A percentile compares a stretch with the other conserved stretches of the same genome.
These are phyloP conservation scores for Scaptomyza hsui DNA, from an alignment of 1,140 invertebrate genomes.

Conservation along the genomic window DNA sequence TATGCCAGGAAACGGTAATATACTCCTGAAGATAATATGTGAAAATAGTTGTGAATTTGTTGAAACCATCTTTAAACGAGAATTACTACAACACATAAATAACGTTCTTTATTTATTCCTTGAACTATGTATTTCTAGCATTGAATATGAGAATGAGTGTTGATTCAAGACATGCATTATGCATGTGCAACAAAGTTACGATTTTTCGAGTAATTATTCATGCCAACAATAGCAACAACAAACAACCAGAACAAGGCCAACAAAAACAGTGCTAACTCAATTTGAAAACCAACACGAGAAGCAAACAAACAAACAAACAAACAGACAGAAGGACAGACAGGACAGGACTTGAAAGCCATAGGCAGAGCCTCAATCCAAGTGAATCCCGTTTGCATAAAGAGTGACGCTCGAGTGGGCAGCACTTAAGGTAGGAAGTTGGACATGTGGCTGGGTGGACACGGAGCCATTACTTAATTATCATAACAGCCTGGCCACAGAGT, in stretches of 20 bases:
- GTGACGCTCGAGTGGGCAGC: conserved; percentile 71
- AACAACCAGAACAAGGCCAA: background rate
- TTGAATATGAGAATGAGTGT: conserved; percentile 5
- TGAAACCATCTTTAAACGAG: no score
- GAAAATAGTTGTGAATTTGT: no score
- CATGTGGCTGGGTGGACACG: conserved; percentile 26
- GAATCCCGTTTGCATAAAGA: conserved; percentile 57
- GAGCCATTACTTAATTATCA: conserved; percentile 79
- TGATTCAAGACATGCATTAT: conserved; percentile 26
- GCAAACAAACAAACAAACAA: conserved; percentile 24
- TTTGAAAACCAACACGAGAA: conserved; percentile 40
- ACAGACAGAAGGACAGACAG: conserved; percentile 18
- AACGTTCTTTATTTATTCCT: conserved; percentile 7
- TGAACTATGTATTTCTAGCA: background rate
- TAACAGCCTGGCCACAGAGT: conserved; percentile 47
- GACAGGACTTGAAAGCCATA: background rate
- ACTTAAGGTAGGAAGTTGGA: conserved; percentile 53
- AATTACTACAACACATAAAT: no score
- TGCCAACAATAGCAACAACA: conserved; percentile 35
- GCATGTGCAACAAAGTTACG: conserved; percentile 38
- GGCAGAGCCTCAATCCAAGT: conserved; percentile 5
- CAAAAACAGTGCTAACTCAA: conserved; percentile 52
- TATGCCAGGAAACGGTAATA: conserved; percentile 9
- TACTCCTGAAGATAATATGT: background rate
- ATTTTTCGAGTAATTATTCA: conserved; percentile 62